Percentiles rank a stretch among this genome's conserved stretches.
Conservation (phyloP, 2,888 invertebrate species). For the Parapristionchus giblindavisi region DNA sequence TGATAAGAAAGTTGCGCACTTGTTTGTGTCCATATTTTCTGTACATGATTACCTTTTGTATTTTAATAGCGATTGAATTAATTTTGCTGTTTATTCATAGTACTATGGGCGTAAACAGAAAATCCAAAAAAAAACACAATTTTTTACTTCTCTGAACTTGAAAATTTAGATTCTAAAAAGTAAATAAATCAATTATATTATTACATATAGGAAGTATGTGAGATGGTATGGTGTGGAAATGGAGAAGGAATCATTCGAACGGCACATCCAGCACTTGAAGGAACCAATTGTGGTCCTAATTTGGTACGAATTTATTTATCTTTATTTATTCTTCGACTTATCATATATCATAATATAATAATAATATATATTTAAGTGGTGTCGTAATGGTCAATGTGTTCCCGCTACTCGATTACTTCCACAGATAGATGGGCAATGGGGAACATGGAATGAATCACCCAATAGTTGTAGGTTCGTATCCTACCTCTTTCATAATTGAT, state of each 20-base stretch:
- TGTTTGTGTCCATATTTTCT: no score
- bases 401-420: slow-evolving; percentile 42
- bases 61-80: not conserved
- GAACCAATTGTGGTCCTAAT: slow-evolving; percentile 78
- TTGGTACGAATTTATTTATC: slow-evolving; percentile 14
- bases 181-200: not conserved
- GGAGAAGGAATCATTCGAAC: slow-evolving; percentile 68
- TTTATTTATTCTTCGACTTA: not conserved
- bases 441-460: slow-evolving; percentile 61
- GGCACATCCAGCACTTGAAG: slow-evolving; percentile 81
- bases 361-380: slow-evolving; percentile 52
- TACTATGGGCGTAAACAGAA: no score
- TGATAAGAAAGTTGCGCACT: no score
- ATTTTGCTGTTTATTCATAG: no score
- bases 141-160: no score
- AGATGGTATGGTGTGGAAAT: slow-evolving; percentile 67
- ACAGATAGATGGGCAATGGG: slow-evolving; percentile 60
- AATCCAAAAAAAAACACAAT: no score
- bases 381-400: slow-evolving; percentile 60
- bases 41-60: not conserved
- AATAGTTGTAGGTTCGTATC: slow-evolving; percentile 30
- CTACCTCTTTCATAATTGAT: not conserved
- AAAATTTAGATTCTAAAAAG: not conserved
- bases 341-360: not conserved
- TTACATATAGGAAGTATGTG: slow-evolving; percentile 61